Evolutionary conservation across 2,113 vertebrate genomes (phyloP).

Genomic region (Budorcas taxicolor): DNA sequence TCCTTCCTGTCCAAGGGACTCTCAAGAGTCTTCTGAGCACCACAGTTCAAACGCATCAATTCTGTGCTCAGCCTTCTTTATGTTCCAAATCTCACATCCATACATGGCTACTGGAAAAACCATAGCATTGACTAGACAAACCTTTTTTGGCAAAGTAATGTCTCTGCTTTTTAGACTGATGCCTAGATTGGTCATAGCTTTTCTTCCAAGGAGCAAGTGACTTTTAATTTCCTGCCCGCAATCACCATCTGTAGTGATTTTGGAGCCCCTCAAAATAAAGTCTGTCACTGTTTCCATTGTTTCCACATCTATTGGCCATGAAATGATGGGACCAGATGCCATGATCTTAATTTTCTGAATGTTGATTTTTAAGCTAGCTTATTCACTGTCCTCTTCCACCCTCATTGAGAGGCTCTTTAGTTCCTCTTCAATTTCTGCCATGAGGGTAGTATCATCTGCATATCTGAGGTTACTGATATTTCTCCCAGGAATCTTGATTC

Average conservation of each 20-base stretch:
- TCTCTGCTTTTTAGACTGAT: neutral
- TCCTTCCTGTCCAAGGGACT: neutral
- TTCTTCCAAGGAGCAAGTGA: neutral
- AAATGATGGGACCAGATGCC: neutral
- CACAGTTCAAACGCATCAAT: neutral
- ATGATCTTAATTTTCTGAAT: neutral
- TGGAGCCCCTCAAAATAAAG: neutral
- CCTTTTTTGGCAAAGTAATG: neutral
- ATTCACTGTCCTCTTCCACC: neutral
- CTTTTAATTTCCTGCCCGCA: neutral
- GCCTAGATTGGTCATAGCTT: neutral
- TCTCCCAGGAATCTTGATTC: neutral
- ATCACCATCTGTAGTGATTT: neutral
- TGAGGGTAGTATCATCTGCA: neutral
- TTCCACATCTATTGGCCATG: neutral
- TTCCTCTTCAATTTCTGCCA: neutral
- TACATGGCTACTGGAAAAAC: neutral
- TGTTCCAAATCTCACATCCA: neutral
- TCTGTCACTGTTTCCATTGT: neutral
- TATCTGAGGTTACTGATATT: neutral
- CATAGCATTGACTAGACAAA: neutral
- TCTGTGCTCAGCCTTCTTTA: neutral
- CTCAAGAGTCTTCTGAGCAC: neutral
- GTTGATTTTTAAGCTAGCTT: neutral
- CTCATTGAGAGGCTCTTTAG: neutral